A percentile compares a stretch with the other conserved stretches of the same genome.
phyloP scores from a whole-genome alignment of 2,888 invertebrate genomes.

The Dryococelus australis region DNA sequence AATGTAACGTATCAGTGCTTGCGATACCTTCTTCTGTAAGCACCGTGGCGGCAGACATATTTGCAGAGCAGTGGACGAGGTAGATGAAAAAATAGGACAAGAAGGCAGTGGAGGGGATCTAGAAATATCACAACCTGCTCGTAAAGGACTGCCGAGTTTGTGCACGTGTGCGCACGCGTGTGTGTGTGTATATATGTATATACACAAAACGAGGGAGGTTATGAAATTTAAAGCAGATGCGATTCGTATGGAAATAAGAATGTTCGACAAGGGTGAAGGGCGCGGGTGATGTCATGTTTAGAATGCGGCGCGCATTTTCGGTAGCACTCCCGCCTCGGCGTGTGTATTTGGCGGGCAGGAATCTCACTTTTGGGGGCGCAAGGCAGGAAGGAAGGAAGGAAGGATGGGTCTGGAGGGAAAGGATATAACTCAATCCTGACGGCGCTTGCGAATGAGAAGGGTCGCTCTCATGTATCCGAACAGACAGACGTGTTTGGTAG shows the following conservation, averaged over 20 bases:
- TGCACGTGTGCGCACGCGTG: not conserved
- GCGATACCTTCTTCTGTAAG: too few species aligned
- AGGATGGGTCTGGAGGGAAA: not conserved
- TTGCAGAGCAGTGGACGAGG: not conserved
- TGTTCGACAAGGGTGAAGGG: conserved; percentile 16
- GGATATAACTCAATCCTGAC: not conserved
- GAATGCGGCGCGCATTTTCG: not conserved
- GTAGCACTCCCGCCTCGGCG: not conserved
- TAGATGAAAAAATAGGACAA: not conserved
- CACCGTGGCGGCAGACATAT: not conserved
- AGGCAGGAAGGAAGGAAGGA: not conserved
- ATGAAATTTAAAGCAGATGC: conserved; percentile 16
- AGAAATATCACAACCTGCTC: not conserved
- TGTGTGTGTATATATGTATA: not conserved
- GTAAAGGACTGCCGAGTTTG: not conserved
- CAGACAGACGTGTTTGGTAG: not conserved
- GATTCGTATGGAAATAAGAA: conserved; percentile 11
- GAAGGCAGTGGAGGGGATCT: not conserved
- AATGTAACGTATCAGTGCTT: too few species aligned
- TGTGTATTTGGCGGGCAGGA: not conserved
- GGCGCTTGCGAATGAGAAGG: not conserved
- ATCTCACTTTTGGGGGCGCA: not conserved
- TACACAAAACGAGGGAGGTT: not conserved
- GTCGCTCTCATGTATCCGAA: not conserved
- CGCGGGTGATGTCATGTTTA: not conserved